phyloP scores from a whole-genome alignment of 2,888 invertebrate species.

The Lymantria dispar region DNA sequence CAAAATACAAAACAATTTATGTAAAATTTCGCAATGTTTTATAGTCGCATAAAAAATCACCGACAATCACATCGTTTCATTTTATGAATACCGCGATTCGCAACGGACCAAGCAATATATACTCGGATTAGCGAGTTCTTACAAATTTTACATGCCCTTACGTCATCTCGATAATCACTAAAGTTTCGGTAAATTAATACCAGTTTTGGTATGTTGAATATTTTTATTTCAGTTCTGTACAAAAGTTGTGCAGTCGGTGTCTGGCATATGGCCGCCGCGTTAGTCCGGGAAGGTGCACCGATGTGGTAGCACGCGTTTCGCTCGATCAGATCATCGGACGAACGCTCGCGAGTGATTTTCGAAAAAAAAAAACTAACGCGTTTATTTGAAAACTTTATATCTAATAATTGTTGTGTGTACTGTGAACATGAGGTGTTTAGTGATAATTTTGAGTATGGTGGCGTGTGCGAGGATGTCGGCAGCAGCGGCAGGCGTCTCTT shows the following conservation, averaged over 20 bases:
- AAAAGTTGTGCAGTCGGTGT: constrained; percentile 48
- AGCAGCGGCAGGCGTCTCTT: constrained; percentile 57
- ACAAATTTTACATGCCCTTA: constrained; percentile 34
- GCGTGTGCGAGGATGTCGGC: constrained; percentile 47
- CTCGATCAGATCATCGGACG: constrained; percentile 46
- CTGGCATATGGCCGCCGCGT: constrained; percentile 23
- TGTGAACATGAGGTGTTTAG: constrained; percentile 76
- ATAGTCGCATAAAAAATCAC: constrained; percentile 30
- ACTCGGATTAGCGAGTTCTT: constrained; percentile 30
- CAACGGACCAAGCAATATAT: constrained; percentile 22
- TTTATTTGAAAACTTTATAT: constrained; percentile 48
- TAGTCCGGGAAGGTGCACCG: constrained; percentile 73
- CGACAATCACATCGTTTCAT: constrained; percentile 30
- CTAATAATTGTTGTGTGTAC: constrained; percentile 35
- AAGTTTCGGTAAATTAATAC: constrained; percentile 49
- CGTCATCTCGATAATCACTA: constrained; percentile 41
- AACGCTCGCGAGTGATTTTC: constrained; percentile 64
- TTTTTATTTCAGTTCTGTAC: constrained; percentile 67
- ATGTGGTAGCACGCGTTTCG: constrained; percentile 67
- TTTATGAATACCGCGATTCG: constrained; percentile 31
- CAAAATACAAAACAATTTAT: constrained; percentile 11
- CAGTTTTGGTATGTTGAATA: constrained; percentile 43
- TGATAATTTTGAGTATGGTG: constrained; percentile 58
- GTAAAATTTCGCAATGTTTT: constrained; percentile 28
- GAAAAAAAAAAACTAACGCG: constrained; percentile 48